A percentile compares a stretch with the other conserved stretches of the same genome.
Evolutionary conservation across 1,140 invertebrate genomes (phyloP).

Genomic region (Drosophila kohkoa): DNA sequence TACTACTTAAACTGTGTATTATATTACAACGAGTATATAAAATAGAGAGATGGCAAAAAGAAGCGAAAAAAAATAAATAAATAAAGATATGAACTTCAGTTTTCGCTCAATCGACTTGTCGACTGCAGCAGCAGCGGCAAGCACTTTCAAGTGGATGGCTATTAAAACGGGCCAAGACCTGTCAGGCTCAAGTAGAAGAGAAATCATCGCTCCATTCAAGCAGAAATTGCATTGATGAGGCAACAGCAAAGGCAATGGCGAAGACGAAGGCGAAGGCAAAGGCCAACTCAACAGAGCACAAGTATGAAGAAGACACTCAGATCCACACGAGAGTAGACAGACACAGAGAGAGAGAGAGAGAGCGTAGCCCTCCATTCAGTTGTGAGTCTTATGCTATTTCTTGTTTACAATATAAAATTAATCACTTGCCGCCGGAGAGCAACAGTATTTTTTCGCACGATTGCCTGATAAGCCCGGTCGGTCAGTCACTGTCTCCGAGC

Average conservation of each 20-base stretch:
- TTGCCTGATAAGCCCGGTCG: conserved; percentile 58
- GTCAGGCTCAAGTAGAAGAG: conserved; percentile 60
- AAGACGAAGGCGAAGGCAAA: neutral
- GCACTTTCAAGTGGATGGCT: conserved; percentile 53
- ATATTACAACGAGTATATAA: conserved; percentile 3
- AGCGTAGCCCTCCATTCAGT: neutral
- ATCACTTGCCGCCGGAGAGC: conserved; percentile 39
- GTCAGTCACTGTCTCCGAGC: conserved; percentile 10
- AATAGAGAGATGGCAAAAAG: conserved; percentile 14
- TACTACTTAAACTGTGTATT: conserved; percentile 1
- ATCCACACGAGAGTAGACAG: neutral
- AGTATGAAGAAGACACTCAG: conserved; percentile 10
- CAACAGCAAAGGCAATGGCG: conserved; percentile 1
- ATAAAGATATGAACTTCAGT: conserved; percentile 48
- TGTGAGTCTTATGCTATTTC: neutral
- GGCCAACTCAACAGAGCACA: conserved; percentile 1
- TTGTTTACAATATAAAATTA: conserved; percentile 13
- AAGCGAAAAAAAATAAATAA: conserved; percentile 10
- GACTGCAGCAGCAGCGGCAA: conserved; percentile 55
- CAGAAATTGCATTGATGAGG: conserved; percentile 55
- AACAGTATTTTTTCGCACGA: conserved; percentile 18
- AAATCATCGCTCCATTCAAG: conserved; percentile 58
- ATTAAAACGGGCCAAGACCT: conserved; percentile 69
- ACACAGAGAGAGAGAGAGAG: neutral
- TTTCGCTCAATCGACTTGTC: conserved; percentile 68